phyloP scores from a whole-genome alignment of 2,888 invertebrate genomes.

The Lampropteryx suffumata region DNA sequence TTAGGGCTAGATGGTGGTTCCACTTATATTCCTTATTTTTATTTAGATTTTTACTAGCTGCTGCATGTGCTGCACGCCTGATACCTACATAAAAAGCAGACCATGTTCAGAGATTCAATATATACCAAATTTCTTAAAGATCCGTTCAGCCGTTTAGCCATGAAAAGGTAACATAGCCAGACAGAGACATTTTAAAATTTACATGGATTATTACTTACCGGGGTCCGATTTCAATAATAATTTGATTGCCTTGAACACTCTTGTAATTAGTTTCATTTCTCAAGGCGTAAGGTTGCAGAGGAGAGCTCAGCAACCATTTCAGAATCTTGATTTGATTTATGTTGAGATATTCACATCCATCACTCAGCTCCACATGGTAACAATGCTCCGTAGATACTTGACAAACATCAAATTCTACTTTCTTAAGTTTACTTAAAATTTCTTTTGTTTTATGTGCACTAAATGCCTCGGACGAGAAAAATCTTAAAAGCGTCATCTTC shows the following conservation, averaged over 20 bases:
- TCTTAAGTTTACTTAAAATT: slow-evolving; percentile 80
- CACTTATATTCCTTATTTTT: no score
- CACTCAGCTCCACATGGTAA: slow-evolving; percentile 88
- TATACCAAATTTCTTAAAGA: no score
- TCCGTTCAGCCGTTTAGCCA: no score
- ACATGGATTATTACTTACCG: slow-evolving; percentile 74
- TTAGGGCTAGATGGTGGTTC: no score
- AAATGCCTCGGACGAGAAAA: slow-evolving; percentile 84
- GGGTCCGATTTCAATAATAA: slow-evolving; percentile 94
- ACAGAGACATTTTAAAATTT: background rate
- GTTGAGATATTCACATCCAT: slow-evolving; percentile 75
- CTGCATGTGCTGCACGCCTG: no score
- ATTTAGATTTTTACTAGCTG: no score
- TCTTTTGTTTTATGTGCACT: slow-evolving; percentile 83
- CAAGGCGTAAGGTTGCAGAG: slow-evolving; percentile 84
- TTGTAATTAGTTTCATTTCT: slow-evolving; percentile 78
- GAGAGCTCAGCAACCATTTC: slow-evolving; percentile 90
- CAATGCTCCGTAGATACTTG: slow-evolving; percentile 88
- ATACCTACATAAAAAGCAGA: no score
- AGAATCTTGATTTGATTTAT: slow-evolving; percentile 85
- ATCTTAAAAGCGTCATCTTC: slow-evolving; percentile 82
- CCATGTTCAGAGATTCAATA: no score
- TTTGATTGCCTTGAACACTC: slow-evolving; percentile 57
- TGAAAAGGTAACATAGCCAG: no score
- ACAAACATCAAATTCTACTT: slow-evolving; percentile 70